Percentiles rank a stretch among this genome's conserved stretches.
These are phyloP conservation scores for Schizaphis graminum DNA, from an alignment of 2,888 invertebrate genomes.

Conservation along the genomic window DNA sequence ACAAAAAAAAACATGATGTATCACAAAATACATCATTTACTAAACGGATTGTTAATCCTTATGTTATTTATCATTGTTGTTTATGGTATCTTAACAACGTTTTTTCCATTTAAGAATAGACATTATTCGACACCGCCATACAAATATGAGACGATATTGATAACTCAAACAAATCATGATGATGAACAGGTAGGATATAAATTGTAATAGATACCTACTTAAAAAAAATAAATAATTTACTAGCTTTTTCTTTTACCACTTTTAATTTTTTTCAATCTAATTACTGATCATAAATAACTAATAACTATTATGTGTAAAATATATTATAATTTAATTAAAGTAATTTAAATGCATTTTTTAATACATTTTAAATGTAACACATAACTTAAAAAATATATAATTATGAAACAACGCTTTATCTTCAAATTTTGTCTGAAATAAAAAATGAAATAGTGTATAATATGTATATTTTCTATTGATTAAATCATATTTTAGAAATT, in stretches of 20 bases:
- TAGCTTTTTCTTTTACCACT: too few relatives aligned
- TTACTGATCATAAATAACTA: too few relatives aligned
- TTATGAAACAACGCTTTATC: neutral
- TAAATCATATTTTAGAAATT: neutral
- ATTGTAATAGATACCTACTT: neutral
- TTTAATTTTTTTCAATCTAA: too few relatives aligned
- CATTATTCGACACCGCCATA: neutral
- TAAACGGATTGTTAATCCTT: neutral
- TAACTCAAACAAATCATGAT: neutral
- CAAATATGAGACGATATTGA: neutral
- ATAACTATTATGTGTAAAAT: too few relatives aligned
- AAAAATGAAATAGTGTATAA: neutral
- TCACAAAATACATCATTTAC: neutral
- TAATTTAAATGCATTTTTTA: neutral
- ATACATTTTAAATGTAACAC: neutral
- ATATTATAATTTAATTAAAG: too few relatives aligned
- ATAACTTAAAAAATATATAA: neutral
- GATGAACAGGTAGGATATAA: slow-evolving; percentile 4
- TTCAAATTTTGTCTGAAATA: neutral
- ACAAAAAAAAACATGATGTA: neutral
- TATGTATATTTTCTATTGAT: neutral
- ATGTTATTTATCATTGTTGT: neutral
- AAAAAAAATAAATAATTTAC: neutral
- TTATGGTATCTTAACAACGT: neutral
- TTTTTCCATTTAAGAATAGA: neutral